phyloP scores from a whole-genome alignment of 2,888 invertebrate species.

The Pyralis farinalis region DNA sequence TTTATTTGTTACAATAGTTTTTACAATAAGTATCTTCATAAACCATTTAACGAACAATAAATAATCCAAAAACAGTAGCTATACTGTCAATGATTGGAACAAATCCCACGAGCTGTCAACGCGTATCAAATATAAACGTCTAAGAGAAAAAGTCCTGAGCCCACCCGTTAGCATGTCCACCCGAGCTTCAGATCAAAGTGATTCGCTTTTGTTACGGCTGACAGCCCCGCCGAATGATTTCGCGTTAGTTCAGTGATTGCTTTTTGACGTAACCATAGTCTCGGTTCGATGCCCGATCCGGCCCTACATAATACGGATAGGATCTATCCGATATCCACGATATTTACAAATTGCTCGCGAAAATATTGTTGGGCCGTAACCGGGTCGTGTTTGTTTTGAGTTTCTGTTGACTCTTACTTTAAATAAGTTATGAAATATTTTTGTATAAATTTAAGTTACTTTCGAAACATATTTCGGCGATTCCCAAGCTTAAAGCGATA shows the following conservation, averaged over 20 bases:
- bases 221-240: conserved; percentile 56
- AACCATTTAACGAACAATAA: no score
- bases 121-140: not conserved
- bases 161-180: conserved; percentile 25
- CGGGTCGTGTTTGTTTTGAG: no score
- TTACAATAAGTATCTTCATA: no score
- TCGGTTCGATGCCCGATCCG: conserved; percentile 37
- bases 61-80: no score
- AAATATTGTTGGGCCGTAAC: conserved; percentile 1
- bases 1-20: no score
- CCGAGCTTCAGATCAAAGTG: conserved; percentile 55
- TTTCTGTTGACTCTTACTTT: no score
- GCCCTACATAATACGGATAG: not conserved
- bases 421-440: no score
- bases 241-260: conserved; percentile 64
- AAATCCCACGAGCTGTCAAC: no score
- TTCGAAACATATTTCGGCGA: no score
- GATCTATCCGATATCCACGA: conserved; percentile 4
- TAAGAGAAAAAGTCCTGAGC: conserved; percentile 13
- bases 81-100: no score
- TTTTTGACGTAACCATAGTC: conserved; percentile 50
- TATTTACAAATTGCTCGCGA: conserved; percentile 1
- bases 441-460: no score
- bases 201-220: conserved; percentile 68
- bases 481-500: no score